Base-by-base conservation (phyloP, 2,888 invertebrate species). In the Thereva nobilitata region DNA sequence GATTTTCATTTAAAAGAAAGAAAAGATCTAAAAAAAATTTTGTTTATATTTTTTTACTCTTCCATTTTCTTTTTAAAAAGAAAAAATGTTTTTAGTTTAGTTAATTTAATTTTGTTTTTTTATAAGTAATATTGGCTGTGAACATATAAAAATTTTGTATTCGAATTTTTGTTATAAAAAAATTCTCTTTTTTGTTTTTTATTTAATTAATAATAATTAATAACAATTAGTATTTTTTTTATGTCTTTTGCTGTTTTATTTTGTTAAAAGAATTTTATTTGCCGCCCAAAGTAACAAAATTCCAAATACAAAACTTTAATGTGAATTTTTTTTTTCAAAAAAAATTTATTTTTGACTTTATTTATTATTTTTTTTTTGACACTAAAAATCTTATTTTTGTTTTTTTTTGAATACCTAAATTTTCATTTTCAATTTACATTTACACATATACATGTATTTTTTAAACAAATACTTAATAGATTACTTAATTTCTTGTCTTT, bases 381-480 rank as follows among this genome's bases (percentile, higher is more conserved):
- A 23, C 12, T 50, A 23, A 34, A 50, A 23, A 35, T 23, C 12
- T 4, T 47, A 2, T 47, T 2, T 47, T 47, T 47, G 2, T 47
- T 5, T 47, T 47, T 38, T 38, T 53, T 53, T 7, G 23, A 53
- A 37, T 53, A 38, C n/a, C 37, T 40, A 53, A 38, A 10, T 23
- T 53, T 5, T 10, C 3, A 6, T n/a, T 47, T 47, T 47, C 5
- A n/a, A 47, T 50, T 50, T 35, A 49, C 40, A 50, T 50, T 50
- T 61, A 61, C 61, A 61, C 50, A 50, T 61, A 61, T 50, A 61
- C 61, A 61, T 35, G 61, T 49, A 61, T 61, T 61, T 50, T 50
- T 61, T 50, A 50, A 61, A 61, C 61, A 61, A 67, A 53, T 59
- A 66, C 52, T 64, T 64, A 64, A 10, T 54, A 12, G 38, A 10